Evolutionary conservation across 92 coral and sea anemone genomes (phyloP), one percentile per base, ranked within the genome.

Genomic region (Bergia puertoricense): DNA sequence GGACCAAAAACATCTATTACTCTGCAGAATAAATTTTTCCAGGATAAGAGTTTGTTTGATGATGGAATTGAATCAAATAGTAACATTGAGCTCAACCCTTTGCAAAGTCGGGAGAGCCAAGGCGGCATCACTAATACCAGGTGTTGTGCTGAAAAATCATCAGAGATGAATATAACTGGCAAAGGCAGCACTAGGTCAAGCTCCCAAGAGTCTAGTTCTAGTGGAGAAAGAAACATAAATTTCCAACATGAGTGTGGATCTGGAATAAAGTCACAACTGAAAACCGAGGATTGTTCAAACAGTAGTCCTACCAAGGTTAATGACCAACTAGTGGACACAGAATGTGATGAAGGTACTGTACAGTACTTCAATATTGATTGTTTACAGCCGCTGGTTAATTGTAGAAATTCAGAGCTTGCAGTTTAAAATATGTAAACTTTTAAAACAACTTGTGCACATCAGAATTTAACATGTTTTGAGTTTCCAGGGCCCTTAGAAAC

Each of bases 21-120:
- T 16, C 46, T 44, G 0, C 75, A 57, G 16, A 43, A 37, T 18
- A 72, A 38, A 44, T 81, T 85, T 41, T 86, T 88, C 43, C 75
- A 82, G 30, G 96, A 95, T 59, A 93, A 69, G 73, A 95, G 93
- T 51, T 78, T 95, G 15, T 95, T 93, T 91, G 98, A 95, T 85
- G 94, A 95, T 41, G 98, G 93, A 2, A 80, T 67, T 8, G 89
- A 30, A 40, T n/a, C 46, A 36, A 22, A 67, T 2, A 23, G 46
- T n/a, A 39, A 37, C 62, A 30, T 37, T 45, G 77, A 39, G 16
- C 36, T 1, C 65, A 7, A n/a, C 65, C 18, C 81, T 46, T 78
- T 65, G 6, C 81, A 78, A 3, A 46, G 40, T 45, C 41, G 14
- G 15, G 77, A 38, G 14, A 23, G 4, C 43, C 43, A 36, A 0